Percentiles rank a stretch among this genome's conserved stretches.
Conservation (phyloP, 2,797 vertebrate species). For the Anabacerthia variegaticeps region DNA sequence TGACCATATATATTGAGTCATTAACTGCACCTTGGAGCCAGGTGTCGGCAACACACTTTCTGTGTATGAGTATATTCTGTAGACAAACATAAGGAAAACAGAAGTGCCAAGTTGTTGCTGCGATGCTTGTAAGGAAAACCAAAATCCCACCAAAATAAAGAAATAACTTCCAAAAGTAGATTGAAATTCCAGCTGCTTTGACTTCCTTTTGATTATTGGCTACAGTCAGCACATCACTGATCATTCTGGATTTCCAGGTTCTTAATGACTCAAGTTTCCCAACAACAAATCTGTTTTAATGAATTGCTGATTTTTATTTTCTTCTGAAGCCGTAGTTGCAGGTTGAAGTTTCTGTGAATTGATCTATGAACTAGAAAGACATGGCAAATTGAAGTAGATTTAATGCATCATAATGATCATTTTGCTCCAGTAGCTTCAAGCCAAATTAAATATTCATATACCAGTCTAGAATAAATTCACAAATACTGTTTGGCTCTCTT, state of each 20-base stretch:
- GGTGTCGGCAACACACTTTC: constrained; percentile 8
- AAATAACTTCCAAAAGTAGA: background rate
- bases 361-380: constrained; percentile 73
- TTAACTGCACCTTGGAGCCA: constrained; percentile 60
- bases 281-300: constrained; percentile 35
- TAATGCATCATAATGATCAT: constrained; percentile 70
- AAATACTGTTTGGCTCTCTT: constrained; percentile 73
- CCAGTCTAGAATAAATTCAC: constrained; percentile 75
- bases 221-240: background rate
- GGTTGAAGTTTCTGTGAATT: constrained; percentile 46
- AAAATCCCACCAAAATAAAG: background rate
- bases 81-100: constrained; percentile 46
- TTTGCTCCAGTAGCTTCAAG: constrained; percentile 72
- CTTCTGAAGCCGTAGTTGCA: constrained; percentile 38
- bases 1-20: constrained; percentile 57
- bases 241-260: constrained; percentile 39
- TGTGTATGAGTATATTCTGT: constrained; percentile 12
- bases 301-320: constrained; percentile 27
- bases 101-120: constrained; percentile 22
- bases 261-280: constrained; percentile 44
- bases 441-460: constrained; percentile 75
- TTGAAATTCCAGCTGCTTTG: background rate
- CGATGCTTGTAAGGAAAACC: background rate
- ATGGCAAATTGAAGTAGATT: constrained; percentile 71
- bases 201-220: background rate